These are phyloP conservation scores for Leguminivora glycinivorella DNA, from an alignment of 1,140 invertebrate species.

Conservation along the genomic window DNA sequence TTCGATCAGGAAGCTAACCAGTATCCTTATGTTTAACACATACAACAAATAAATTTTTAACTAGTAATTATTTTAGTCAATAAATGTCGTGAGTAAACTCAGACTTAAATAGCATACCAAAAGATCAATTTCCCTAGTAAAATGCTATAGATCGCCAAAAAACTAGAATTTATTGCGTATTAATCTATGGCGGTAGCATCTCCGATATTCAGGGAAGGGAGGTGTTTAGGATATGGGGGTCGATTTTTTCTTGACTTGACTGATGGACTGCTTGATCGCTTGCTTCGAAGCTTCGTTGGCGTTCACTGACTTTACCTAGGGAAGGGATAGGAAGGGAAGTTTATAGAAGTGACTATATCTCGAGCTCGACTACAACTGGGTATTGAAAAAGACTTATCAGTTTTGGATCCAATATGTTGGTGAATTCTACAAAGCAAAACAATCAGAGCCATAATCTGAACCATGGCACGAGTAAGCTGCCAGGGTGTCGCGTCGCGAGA, in stretches of 20 bases:
- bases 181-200: neutral
- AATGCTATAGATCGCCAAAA: neutral
- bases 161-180: neutral
- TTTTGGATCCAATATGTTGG: too few relatives aligned
- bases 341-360: neutral
- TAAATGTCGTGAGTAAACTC: neutral
- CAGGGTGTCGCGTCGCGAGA: slow-evolving; percentile 46
- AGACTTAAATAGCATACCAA: neutral
- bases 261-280: slow-evolving; percentile 56
- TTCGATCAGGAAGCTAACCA: neutral
- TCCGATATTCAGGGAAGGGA: neutral
- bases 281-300: slow-evolving; percentile 52
- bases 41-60: neutral
- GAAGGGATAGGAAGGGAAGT: slow-evolving; percentile 22
- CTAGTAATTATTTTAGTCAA: neutral
- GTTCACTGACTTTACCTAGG: slow-evolving; percentile 54
- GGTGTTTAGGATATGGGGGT: slow-evolving; percentile 41
- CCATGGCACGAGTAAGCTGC: slow-evolving; percentile 69
- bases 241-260: slow-evolving; percentile 63
- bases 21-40: neutral
- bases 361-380: too few relatives aligned
- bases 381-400: too few relatives aligned
- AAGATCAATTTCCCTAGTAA: neutral
- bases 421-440: slow-evolving; percentile 46
- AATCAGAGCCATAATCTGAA: slow-evolving; percentile 81